Percentiles rank a stretch among this genome's conserved stretches.
Conservation (phyloP, 2,888 invertebrate genomes). For the Ypsolopha sequella region DNA sequence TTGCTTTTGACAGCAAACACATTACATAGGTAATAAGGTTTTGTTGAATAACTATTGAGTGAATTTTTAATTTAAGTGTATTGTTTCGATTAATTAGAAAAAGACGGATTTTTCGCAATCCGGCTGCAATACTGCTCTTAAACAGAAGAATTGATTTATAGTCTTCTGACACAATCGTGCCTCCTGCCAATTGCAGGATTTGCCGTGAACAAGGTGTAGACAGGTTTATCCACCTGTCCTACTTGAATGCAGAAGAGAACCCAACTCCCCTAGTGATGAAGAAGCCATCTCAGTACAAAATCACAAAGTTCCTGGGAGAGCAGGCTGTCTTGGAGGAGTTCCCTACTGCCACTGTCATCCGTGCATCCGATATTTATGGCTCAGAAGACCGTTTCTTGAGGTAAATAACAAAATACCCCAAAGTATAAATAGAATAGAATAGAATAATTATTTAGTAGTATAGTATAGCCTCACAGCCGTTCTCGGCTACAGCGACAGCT, state of each 20-base stretch:
- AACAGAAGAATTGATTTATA: too few species aligned
- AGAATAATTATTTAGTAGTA: too few species aligned
- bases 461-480: too few species aligned
- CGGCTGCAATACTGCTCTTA: too few species aligned
- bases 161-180: conserved; percentile 4
- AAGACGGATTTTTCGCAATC: too few species aligned
- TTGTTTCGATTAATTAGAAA: too few species aligned
- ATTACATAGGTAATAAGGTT: too few species aligned
- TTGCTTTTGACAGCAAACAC: too few species aligned
- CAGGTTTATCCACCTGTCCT: conserved; percentile 91
- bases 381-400: conserved; percentile 88
- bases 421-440: too few species aligned
- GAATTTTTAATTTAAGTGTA: too few species aligned
- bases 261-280: conserved; percentile 77
- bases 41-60: too few species aligned
- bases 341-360: conserved; percentile 93
- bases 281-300: conserved; percentile 83
- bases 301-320: conserved; percentile 89
- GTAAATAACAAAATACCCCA: conserved; percentile 39
- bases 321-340: conserved; percentile 93
- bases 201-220: conserved; percentile 86
- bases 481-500: too few species aligned
- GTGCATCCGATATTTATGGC: conserved; percentile 95
- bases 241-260: conserved; percentile 81
- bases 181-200: conserved; percentile 58